Base-by-base conservation (phyloP, 2,888 invertebrate genomes). In the Panopea generosa region DNA sequence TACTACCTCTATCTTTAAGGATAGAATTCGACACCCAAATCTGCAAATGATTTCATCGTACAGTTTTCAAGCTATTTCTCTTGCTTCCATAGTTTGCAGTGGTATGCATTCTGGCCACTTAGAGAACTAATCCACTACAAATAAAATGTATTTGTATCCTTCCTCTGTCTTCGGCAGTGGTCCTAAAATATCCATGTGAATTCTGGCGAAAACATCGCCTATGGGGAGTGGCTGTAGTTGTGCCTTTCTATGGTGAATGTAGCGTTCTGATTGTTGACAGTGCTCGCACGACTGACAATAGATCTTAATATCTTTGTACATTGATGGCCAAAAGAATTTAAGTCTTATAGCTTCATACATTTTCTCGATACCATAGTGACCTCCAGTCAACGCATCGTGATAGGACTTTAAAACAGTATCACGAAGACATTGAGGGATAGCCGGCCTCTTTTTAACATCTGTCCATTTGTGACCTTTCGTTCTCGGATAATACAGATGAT, bases 381-480 rank as follows among this genome's bases (percentile, higher is more conserved):
- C n/a, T 4, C 71, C 78, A 60, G 62, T 56, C 45, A 55, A 29
- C 0, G 49, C 29, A 24, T 80, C 73, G 73, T 77, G 77, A 57
- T 76, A 80, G 0, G 61, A 27, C n/a, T 22, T 20, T 11, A 80
- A 27, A 6, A 80, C 57, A 22, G 67, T 69, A 14, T 60, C 29
- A 14, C 71, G 26, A 11, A 77, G 20, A 0, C 27, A 11, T 11
- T 7, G 16, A 11, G 82, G 82, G 11, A 78, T 45, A 14, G 67
- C 71, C n/a, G 71, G 1, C 43, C 66, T 66, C 45, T 52, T 56
- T 2, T 18, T n/a, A 6, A 20, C 22, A 6, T 24, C 18, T 20
- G 56, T 29, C 9, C 20, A 11, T 24, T 33, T 20, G 9, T 20
- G 27, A 18, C 43, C 27, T 20, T 62, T 59, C 6, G 26, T 16